Conservation (phyloP, 2,888 invertebrate genomes). For the Leucophora obtusa region DNA sequence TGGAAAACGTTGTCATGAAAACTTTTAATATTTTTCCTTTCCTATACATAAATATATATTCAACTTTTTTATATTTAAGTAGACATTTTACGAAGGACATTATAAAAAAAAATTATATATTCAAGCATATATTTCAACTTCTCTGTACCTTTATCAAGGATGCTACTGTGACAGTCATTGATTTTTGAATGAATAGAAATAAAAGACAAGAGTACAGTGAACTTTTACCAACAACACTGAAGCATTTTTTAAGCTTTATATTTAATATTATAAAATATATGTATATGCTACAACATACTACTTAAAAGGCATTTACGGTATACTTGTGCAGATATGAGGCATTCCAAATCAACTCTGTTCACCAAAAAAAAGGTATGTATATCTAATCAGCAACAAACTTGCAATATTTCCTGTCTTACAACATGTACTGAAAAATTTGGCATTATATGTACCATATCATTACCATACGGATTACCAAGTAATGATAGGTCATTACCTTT, state of each 20-base stretch:
- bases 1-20: too few species aligned
- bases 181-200: constrained; percentile 47
- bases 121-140: neutral
- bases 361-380: too few species aligned
- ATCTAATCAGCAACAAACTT: too few species aligned
- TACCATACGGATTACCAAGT: too few species aligned
- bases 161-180: constrained; percentile 58
- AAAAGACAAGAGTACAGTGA: constrained; percentile 49
- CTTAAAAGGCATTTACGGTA: neutral
- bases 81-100: neutral
- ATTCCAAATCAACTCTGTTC: too few species aligned
- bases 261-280: neutral
- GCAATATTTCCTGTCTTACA: too few species aligned
- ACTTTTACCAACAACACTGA: constrained; percentile 15
- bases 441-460: too few species aligned
- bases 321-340: too few species aligned
- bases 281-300: neutral
- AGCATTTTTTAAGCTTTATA: neutral
- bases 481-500: too few species aligned
- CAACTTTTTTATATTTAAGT: neutral
- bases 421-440: too few species aligned
- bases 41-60: neutral
- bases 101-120: neutral
- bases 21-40: too few species aligned
- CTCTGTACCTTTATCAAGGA: constrained; percentile 55